Evolutionary conservation across 2,888 invertebrate genomes (phyloP).

Genomic region (Cartodere bifasciata): DNA sequence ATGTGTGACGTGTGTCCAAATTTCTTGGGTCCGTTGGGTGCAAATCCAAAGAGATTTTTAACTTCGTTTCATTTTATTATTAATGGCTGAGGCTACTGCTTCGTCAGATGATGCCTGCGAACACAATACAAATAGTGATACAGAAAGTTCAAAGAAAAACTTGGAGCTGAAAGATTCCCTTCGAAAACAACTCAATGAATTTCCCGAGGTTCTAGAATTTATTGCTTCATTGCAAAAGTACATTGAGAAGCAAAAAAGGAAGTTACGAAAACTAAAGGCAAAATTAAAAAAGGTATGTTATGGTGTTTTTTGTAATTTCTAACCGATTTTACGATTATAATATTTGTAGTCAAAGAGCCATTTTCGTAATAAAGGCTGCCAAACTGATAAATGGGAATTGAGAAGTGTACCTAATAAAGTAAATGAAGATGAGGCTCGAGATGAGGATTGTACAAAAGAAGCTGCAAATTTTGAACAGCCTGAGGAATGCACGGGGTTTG

Average conservation of each 20-base stretch:
- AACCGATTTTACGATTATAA: no score
- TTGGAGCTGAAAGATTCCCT: slow-evolving; percentile 17
- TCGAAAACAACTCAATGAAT: slow-evolving; percentile 36
- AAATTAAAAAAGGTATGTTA: no score
- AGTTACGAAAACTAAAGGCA: slow-evolving; percentile 45
- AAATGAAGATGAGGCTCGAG: no score
- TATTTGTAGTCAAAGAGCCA: no score
- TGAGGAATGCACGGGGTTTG: slow-evolving; percentile 37
- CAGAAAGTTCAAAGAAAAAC: slow-evolving; percentile 13
- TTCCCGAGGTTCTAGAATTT: slow-evolving; percentile 46
- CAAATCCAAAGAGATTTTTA: background rate
- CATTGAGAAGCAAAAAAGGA: slow-evolving; percentile 43
- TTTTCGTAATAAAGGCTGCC: no score
- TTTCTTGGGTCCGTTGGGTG: no score
- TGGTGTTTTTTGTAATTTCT: no score
- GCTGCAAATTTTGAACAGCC: slow-evolving; percentile 14
- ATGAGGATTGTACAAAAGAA: no score
- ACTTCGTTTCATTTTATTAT: background rate
- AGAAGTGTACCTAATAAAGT: no score
- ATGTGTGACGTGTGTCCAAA: no score
- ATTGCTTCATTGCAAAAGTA: slow-evolving; percentile 44
- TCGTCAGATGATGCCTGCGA: slow-evolving; percentile 1
- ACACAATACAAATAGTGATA: background rate
- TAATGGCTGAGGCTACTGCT: no score
- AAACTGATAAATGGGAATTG: no score